phyloP scores from a whole-genome alignment of 1,140 invertebrate genomes.

The Drusus annulatus region DNA sequence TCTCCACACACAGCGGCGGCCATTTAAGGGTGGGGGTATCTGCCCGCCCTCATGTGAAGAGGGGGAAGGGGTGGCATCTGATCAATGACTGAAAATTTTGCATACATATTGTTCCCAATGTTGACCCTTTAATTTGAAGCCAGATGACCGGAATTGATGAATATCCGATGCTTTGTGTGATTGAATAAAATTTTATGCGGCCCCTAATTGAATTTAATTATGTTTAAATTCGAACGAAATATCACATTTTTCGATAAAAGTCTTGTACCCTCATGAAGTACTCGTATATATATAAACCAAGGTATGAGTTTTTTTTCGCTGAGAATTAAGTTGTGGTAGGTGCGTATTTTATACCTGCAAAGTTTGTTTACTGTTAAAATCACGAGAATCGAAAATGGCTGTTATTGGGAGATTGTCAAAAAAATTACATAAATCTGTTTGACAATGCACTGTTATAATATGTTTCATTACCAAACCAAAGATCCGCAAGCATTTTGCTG shows the following conservation, averaged over 20 bases:
- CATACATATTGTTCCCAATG: slow-evolving; percentile 58
- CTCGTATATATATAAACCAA: neutral
- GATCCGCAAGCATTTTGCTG: too few relatives aligned
- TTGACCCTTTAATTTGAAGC: slow-evolving; percentile 57
- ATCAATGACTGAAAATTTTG: slow-evolving; percentile 57
- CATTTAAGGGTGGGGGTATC: neutral
- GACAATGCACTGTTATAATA: too few relatives aligned
- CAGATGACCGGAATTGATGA: slow-evolving; percentile 48
- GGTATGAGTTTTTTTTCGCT: too few relatives aligned
- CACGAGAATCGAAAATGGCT: too few relatives aligned
- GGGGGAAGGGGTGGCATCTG: slow-evolving; percentile 20
- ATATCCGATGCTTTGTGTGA: slow-evolving; percentile 23
- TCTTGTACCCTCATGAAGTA: neutral
- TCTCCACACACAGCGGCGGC: neutral
- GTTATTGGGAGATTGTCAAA: too few relatives aligned
- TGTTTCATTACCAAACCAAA: too few relatives aligned
- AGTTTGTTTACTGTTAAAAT: too few relatives aligned
- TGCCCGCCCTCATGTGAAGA: neutral
- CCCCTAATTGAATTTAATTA: slow-evolving; percentile 8
- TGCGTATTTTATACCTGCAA: too few relatives aligned
- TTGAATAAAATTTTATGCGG: slow-evolving; percentile 26
- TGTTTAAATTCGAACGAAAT: neutral
- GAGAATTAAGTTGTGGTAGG: too few relatives aligned
- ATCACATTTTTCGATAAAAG: neutral
- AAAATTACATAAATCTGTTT: too few relatives aligned